These are phyloP conservation scores for Epizoanthus scotinus DNA, from an alignment of 92 coral and sea anemone species.

Conservation along the genomic window DNA sequence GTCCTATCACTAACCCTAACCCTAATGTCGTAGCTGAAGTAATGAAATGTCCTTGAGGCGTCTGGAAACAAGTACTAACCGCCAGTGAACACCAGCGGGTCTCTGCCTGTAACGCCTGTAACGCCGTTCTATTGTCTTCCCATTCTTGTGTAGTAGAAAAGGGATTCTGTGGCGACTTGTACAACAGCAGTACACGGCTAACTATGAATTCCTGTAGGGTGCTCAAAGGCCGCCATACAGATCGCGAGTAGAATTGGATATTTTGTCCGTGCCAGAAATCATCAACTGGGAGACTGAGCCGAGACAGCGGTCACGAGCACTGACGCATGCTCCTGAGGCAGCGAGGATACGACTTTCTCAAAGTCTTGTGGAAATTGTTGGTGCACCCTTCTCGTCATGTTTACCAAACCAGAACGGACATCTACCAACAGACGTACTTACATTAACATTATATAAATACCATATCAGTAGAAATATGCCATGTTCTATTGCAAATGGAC, in stretches of 20 bases:
- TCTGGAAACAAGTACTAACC: too few species aligned
- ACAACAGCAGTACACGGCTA: too few species aligned
- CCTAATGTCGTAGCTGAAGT: too few species aligned
- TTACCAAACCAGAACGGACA: slow-evolving; percentile 82
- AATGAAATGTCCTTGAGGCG: too few species aligned
- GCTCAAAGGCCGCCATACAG: not conserved
- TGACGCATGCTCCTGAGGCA: slow-evolving; percentile 88
- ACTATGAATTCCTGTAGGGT: not conserved
- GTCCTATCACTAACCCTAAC: too few species aligned
- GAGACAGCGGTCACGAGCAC: slow-evolving; percentile 70
- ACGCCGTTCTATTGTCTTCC: not conserved
- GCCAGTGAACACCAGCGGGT: not conserved
- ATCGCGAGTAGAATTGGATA: too few species aligned
- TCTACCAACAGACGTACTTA: slow-evolving; percentile 38
- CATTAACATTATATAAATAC: too few species aligned
- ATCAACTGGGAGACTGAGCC: slow-evolving; percentile 33
- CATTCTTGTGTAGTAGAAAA: not conserved
- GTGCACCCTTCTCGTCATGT: slow-evolving; percentile 76
- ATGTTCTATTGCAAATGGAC: too few species aligned
- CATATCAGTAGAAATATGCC: too few species aligned
- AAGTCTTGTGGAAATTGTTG: slow-evolving; percentile 91
- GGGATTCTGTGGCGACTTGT: not conserved
- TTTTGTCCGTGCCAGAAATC: not conserved
- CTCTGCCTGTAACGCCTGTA: too few species aligned
- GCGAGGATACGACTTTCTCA: slow-evolving; percentile 67